Evolutionary conservation across 1,140 invertebrate species (phyloP).

Genomic region (Drosophila jambulina): DNA sequence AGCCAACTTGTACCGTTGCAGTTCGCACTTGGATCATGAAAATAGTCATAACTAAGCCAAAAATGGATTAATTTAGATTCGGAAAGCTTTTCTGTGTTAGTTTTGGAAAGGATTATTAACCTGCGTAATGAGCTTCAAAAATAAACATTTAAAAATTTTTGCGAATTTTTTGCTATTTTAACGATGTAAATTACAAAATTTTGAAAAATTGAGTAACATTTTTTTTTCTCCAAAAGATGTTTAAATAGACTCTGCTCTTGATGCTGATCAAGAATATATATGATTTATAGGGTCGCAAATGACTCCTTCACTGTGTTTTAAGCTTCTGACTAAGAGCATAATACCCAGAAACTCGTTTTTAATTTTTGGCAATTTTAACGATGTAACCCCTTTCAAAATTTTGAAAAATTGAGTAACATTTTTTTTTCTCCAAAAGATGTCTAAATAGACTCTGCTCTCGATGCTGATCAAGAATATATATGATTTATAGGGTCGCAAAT

Average conservation of each 20-base stretch:
- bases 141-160: not conserved
- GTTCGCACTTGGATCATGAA: no score
- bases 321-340: not conserved
- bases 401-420: no score
- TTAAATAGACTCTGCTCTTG: not conserved
- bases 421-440: not conserved
- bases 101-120: not conserved
- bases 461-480: no score
- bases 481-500: no score
- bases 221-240: accelerated
- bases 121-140: not conserved
- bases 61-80: not conserved
- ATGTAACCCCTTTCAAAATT: no score
- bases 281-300: not conserved
- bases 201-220: not conserved
- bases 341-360: no score
- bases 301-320: not conserved
- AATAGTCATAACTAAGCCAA: not conserved
- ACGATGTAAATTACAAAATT: not conserved
- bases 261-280: conserved; percentile 6
- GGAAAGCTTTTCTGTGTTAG: not conserved
- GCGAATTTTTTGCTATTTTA: not conserved
- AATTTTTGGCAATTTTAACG: no score
- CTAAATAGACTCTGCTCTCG: not conserved
- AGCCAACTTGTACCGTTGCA: no score